Base-by-base conservation (phyloP, 1,140 invertebrate genomes). In the Drosophila virilis region DNA sequence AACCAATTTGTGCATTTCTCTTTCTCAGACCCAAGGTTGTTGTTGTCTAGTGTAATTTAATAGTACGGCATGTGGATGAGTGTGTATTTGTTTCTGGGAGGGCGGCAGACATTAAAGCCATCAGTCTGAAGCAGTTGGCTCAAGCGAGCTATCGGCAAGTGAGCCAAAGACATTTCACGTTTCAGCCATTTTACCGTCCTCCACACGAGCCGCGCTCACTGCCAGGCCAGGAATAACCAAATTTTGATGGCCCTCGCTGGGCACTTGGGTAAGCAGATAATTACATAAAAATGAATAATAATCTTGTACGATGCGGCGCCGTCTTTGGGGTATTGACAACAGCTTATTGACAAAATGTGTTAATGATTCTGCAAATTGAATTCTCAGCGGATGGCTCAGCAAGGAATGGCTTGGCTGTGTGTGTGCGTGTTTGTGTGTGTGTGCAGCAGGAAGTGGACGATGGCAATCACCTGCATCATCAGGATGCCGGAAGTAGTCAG, bases 271-370 rank as follows among this genome's bases (percentile, higher is more conserved):
- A 83, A 80, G 79, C 59, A 88, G 76, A 89, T 88, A 88, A 88
- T 88, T 88, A 88, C 84, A 89, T 88, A 89, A 88, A 88, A 88
- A 83, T 80, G 79, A 89, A 83, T 88, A 83, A 89, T 89, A 88
- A 83, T 88, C 79, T 73, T 64, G 69, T 64, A 78, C 73, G 82
- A 77, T 65, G 59, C 66, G 60, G 54, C 43, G 43, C 13, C 55
- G 68, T 88, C 83, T 89, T 69, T 62, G 67, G 82, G 71, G 76
- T 65, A 79, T 77, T 71, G 83, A 68, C 76, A 88, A 77, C 65
- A 83, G 83, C 79, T 89, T 88, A 88, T 83, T 89, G 84, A 71
- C 64, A 83, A 83, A 88, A 83, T 88, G 83, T 88, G 83, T 89
- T 88, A 88, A 88, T 89, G 84, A 88, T 83, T 79, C 72, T 65